These are phyloP conservation scores for Monochamus saltuarius DNA, from an alignment of 1,140 invertebrate genomes.

Conservation along the genomic window DNA sequence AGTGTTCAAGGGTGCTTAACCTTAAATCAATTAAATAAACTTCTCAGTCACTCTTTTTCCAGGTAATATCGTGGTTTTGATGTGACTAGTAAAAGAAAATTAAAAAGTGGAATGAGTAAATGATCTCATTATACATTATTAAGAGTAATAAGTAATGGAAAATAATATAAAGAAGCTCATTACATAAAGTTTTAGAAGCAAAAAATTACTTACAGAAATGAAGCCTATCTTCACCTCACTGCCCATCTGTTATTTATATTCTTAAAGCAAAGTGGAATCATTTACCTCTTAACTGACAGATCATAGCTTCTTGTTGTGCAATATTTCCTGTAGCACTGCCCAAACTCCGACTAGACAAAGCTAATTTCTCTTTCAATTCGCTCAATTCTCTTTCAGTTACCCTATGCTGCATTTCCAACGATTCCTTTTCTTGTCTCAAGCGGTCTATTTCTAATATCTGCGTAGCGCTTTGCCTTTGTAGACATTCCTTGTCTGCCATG, in stretches of 20 bases:
- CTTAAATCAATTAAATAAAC: too few species aligned
- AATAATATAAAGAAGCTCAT: too few species aligned
- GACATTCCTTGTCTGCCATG: constrained; percentile 65
- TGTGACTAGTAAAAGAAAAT: too few species aligned
- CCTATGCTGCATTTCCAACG: constrained; percentile 64
- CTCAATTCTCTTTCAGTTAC: constrained; percentile 65
- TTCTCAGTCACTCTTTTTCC: too few species aligned
- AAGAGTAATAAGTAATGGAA: too few species aligned
- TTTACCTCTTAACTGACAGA: constrained; percentile 68
- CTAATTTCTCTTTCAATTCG: constrained; percentile 66
- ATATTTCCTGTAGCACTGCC: constrained; percentile 67
- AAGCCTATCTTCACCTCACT: too few species aligned
- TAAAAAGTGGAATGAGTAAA: neutral
- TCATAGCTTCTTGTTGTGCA: constrained; percentile 65
- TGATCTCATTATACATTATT: neutral
- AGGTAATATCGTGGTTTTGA: too few species aligned
- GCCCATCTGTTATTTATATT: too few species aligned
- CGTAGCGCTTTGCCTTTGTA: constrained; percentile 66
- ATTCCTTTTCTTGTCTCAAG: constrained; percentile 69
- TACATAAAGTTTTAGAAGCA: too few species aligned
- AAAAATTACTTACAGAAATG: too few species aligned
- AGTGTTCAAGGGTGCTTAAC: too few species aligned
- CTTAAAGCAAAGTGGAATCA: neutral
- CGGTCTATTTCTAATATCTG: constrained; percentile 55
- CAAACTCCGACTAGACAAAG: constrained; percentile 62